These are phyloP conservation scores for Chondrilla cf. caribensis DNA, from an alignment of 37 sponge, comb jelly and placozoan genomes.

Conservation along the genomic window DNA sequence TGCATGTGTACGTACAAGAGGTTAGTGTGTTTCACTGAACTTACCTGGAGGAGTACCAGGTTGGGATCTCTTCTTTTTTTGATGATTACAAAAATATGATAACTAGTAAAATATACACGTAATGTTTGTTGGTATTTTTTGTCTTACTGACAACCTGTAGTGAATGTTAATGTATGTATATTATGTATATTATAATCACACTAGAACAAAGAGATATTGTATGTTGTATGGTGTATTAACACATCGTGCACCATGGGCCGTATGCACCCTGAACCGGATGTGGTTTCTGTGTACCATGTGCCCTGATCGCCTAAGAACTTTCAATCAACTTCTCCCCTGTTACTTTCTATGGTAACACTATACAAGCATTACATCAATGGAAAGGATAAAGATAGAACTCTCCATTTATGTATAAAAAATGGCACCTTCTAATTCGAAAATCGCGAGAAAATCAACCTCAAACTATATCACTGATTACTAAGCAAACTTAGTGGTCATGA, in stretches of 20 bases:
- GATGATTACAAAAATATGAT: neutral
- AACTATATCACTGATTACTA: too few species aligned
- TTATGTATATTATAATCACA: neutral
- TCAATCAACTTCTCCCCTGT: neutral
- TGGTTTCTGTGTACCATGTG: neutral
- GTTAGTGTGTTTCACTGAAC: too few species aligned
- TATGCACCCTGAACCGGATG: neutral
- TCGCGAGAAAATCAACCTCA: too few species aligned
- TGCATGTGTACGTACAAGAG: too few species aligned
- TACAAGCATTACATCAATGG: neutral
- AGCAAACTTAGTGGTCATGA: too few species aligned
- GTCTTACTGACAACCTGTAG: neutral
- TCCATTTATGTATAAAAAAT: neutral
- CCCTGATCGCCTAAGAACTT: neutral
- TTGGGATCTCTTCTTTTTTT: too few species aligned
- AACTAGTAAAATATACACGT: too few species aligned
- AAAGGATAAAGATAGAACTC: neutral
- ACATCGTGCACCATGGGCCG: neutral
- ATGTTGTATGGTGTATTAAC: too few species aligned
- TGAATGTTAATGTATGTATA: neutral
- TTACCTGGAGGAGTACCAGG: too few species aligned
- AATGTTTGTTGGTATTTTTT: too few species aligned
- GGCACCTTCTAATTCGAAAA: neutral
- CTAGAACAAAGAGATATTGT: neutral
- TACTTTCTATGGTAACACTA: neutral